Base-by-base conservation (phyloP, 2,797 vertebrate genomes). In the Lagocephalus sceleratus region DNA sequence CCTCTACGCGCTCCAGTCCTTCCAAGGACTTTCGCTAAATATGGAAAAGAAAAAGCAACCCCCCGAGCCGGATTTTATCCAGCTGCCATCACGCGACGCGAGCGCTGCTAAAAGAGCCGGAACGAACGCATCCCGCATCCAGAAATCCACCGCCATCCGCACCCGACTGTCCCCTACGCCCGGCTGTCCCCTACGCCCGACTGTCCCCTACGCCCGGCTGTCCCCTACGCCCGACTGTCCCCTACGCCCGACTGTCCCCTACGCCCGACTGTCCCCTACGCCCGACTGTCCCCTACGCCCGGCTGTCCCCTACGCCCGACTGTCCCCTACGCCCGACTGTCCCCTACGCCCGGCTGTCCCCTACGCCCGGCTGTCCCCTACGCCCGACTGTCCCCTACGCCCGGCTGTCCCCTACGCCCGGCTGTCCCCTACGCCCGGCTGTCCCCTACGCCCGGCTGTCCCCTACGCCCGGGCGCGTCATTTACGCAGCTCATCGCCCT, bases 401-500 rank as follows among this genome's bases (percentile, higher is more conserved):
- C n/a, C n/a, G n/a, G n/a, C n/a, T n/a, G n/a, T n/a, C n/a, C n/a
- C n/a, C n/a, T n/a, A n/a, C n/a, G n/a, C n/a, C n/a, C n/a, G n/a
- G n/a, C n/a, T 17, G 64, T 51, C 45, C 20, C 42, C 63, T 43
- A 84, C 40, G 64, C 66, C 76, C 57, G 57, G 63, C 60, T 17
- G 64, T 51, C 45, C 20, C 42, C 63, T 43, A 84, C 40, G 64
- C 66, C 76, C 63, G 57, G 46, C 71, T 53, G 68, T 56, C 66
- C 59, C 65, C 75, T 51, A 59, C 66, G 82, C 32, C 59, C 68
- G 53, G 77, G 73, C 76, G 68, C 72, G 60, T 63, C 47, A 79
- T 82, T 82, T 72, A 71, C 76, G 62, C 74, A 76, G 72, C 73
- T 80, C 79, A 83, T 83, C 78, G 48, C 66, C 75, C 73, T 74